Percentiles rank a stretch among this genome's conserved stretches.
These are phyloP conservation scores for Oenanthe melanoleuca DNA, from an alignment of 2,113 vertebrate species.

Conservation along the genomic window DNA sequence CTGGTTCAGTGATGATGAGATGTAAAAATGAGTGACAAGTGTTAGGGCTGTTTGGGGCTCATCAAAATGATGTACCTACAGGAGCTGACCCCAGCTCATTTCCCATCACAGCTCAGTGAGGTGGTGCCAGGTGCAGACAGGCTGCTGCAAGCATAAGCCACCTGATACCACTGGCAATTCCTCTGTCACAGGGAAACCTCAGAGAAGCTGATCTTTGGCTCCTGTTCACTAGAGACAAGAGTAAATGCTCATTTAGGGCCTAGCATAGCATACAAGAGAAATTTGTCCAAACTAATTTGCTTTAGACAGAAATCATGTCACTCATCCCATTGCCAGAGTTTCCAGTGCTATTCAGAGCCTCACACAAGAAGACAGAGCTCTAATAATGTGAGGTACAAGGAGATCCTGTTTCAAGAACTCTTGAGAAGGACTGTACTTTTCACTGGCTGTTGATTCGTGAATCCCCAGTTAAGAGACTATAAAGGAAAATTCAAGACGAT, in stretches of 20 bases:
- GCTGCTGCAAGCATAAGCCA: not conserved
- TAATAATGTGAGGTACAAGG: not conserved
- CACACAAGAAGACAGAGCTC: not conserved
- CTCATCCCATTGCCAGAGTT: not conserved
- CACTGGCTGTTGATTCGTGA: not conserved
- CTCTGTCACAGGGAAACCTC: not conserved
- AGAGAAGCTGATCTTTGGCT: not conserved
- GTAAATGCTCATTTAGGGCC: not conserved
- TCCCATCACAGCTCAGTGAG: not conserved
- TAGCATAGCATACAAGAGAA: not conserved
- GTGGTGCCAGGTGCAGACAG: not conserved
- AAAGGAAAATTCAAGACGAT: not conserved
- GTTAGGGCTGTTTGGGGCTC: not conserved
- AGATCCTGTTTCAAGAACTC: not conserved
- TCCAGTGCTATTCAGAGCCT: not conserved
- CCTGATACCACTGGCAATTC: not conserved
- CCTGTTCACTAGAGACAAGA: not conserved
- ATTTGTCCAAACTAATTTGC: not conserved
- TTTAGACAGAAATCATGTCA: not conserved
- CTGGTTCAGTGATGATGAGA: not conserved
- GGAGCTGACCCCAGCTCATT: not conserved
- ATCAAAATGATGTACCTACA: not conserved
- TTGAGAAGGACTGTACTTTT: not conserved
- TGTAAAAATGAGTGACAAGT: fast-evolving
- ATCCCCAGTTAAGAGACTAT: not conserved